A percentile compares a stretch with the other conserved stretches of the same genome.
phyloP scores from a whole-genome alignment of 1,140 invertebrate species.

The Melitaea cinxia region DNA sequence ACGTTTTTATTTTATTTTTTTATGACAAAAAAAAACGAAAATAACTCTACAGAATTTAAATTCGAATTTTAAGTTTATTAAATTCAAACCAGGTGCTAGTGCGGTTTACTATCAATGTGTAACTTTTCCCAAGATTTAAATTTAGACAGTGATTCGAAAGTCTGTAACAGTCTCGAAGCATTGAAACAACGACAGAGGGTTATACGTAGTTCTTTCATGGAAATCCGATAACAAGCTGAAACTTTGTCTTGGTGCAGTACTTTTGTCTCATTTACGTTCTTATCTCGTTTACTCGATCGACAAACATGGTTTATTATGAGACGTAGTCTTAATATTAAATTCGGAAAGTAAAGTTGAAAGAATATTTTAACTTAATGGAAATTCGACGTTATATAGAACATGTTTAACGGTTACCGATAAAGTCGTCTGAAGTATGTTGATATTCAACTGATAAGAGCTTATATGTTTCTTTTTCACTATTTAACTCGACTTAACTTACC shows the following conservation, averaged over 20 bases:
- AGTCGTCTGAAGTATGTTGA: no score
- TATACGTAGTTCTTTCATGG: slow-evolving; percentile 51
- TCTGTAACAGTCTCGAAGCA: slow-evolving; percentile 33
- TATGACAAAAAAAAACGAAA: background rate
- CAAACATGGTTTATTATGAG: background rate
- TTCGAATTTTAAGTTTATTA: background rate
- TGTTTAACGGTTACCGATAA: no score
- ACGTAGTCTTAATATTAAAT: background rate
- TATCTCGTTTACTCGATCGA: slow-evolving; percentile 39
- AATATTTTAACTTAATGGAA: no score
- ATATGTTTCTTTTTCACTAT: no score
- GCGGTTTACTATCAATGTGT: slow-evolving; percentile 3
- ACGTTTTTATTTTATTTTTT: background rate
- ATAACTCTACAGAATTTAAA: background rate
- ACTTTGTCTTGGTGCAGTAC: slow-evolving; percentile 37
- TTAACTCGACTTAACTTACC: no score
- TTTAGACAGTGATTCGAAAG: slow-evolving; percentile 19
- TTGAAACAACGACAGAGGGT: slow-evolving; percentile 44
- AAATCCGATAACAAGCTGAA: slow-evolving; percentile 54
- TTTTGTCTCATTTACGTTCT: slow-evolving; percentile 41
- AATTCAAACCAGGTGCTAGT: background rate
- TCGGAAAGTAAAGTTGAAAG: no score
- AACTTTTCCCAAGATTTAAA: slow-evolving; percentile 20
- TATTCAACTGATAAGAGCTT: no score
- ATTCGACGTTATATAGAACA: no score